Evolutionary conservation across 1,140 invertebrate genomes (phyloP), one percentile per base, ranked within the genome.

Genomic region (Scaptomyza pallida): DNA sequence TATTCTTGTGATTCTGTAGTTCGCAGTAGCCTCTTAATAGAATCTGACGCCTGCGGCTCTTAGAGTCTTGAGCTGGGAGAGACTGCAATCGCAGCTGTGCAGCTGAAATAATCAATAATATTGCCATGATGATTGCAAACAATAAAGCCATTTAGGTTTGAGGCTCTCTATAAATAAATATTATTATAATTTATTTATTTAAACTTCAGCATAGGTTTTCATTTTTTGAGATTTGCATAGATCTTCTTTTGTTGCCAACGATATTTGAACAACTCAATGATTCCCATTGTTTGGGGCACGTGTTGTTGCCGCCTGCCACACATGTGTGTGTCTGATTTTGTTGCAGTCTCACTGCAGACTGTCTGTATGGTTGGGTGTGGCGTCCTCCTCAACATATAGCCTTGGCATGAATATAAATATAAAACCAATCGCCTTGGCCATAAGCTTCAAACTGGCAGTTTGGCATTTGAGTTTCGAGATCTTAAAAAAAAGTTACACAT

Each of bases 151-250:
- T 86, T 81, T 74, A 19, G 52, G 52, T 26, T 55, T 17, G 57
- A 47, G n/a, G 45, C 72, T 12, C 33, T 43, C 81, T 81, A 78
- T 88, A 86, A 83, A 85, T 85, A 75, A 77, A 79, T 69, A 77
- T 70, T 74, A 60, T 47, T 47, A 76, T 74, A 81, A 70, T 76
- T 73, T 76, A 74, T 70, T 59, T 85, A 71, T 47, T 54, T 68
- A 75, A 65, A 57, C 68, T 54, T 30, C 2, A 30, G 6, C 26
- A 30, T 8, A 30, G 26, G 26, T 30, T 30, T 52, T 6, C 1
- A n/a, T 5, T 51, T 17, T 35, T 57, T 59, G 35, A 61, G 57
- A 69, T 83, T 79, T 69, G 59, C 55, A 63, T 60, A 69, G 67
- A 37, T 79, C 77, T 68, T 76, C 76, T 75, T 75, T 64, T 48